Evolutionary conservation across 2,888 invertebrate genomes (phyloP), one percentile per base, ranked within the genome.

Genomic region (Xestoiulus laeticollis): DNA sequence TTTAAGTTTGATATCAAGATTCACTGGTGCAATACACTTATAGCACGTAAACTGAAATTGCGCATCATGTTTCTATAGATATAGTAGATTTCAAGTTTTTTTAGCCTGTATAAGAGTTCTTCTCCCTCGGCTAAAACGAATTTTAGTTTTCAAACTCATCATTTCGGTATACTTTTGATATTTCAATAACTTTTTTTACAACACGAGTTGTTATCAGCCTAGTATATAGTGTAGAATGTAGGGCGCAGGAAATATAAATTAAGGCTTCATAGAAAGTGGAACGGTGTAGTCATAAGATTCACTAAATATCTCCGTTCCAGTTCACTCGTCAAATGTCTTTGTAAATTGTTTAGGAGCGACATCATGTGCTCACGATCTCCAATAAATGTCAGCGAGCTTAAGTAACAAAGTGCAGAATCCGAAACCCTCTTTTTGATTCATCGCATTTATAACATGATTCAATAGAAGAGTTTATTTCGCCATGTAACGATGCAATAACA

Each of bases 341-440:
- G 68, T 68, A 68, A 68, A 68, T 68, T 68, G 68, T 68, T 68
- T 68, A 68, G 68, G 68, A 68, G 68, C 68, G 68, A 68, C 68
- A 26, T 68, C 26, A 26, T 68, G 68, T 22, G 68, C 68, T 68
- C 68, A 12, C 68, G 26, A 68, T 68, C 68, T 68, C 68, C 68
- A 68, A 68, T 68, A 68, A 68, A 68, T 68, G 68, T 68, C 68
- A 68, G 1, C 68, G 26, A 22, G 68, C 68, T 68, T 68, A 68
- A 68, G 68, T 68, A 68, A 68, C 68, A 68, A 68, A 68, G 68
- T 68, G 68, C 68, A 68, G 68, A 68, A 68, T 68, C 68, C 68
- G 68, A 68, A 68, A 68, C 26, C 26, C 68, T 68, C 68, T 68
- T 68, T 68, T 68, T 68, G 68, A 68, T 68, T 68, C 68, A 68